Conservation (phyloP, 2,797 vertebrate genomes). For the Halcyon leucocephala region DNA sequence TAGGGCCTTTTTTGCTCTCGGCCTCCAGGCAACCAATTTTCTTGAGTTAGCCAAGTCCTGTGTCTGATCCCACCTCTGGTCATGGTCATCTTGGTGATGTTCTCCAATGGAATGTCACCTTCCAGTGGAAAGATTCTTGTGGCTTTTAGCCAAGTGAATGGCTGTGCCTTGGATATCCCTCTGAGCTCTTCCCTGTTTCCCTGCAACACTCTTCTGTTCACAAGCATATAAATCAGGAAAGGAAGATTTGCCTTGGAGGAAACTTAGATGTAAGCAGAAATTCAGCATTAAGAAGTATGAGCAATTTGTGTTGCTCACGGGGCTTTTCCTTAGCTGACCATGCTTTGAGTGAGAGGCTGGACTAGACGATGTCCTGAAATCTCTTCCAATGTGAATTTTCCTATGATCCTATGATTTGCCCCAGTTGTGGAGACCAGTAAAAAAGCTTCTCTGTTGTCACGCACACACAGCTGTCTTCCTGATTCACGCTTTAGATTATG, state of each 20-base stretch:
- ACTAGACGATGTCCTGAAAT: not conserved
- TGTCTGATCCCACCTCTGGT: not conserved
- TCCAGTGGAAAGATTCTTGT: not conserved
- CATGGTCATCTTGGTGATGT: not conserved
- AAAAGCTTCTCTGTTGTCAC: not conserved
- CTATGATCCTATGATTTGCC: not conserved
- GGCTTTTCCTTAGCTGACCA: not conserved
- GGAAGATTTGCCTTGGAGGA: not conserved
- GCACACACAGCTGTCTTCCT: not conserved
- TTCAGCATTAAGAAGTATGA: not conserved
- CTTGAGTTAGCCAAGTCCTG: not conserved
- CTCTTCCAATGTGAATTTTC: not conserved
- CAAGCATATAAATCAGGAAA: not conserved
- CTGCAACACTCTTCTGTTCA: not conserved
- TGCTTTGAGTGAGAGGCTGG: not conserved
- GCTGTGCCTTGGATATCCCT: not conserved
- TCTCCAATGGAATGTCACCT: not conserved
- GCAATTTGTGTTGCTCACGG: rapidly evolving
- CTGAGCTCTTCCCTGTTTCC: not conserved
- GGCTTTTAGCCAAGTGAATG: not conserved
- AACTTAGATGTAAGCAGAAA: not conserved
- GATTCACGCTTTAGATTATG: not conserved
- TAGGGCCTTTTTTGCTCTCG: not conserved
- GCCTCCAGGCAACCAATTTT: not conserved
- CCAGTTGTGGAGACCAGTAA: not conserved